A percentile compares a stretch with the other conserved stretches of the same genome.
phyloP scores from a whole-genome alignment of 2,797 vertebrate species.

The Prunella strophiata region DNA sequence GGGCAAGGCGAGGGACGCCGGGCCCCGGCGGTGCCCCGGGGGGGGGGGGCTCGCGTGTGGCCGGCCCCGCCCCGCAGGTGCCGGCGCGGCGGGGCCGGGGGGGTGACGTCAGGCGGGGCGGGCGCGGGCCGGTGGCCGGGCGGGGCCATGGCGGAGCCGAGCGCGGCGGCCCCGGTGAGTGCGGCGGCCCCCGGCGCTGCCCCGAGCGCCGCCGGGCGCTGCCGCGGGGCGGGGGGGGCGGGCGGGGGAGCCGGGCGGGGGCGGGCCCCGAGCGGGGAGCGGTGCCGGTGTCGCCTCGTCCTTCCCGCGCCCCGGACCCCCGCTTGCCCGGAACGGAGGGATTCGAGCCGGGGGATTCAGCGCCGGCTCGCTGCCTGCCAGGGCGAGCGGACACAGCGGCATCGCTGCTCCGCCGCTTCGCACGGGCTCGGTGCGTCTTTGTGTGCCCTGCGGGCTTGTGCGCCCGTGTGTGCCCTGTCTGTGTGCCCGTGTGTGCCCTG shows the following conservation, averaged over 20 bases:
- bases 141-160: background rate
- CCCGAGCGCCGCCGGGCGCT: background rate
- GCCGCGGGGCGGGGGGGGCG: background rate
- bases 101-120: slow-evolving; percentile 19
- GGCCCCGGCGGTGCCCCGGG: background rate
- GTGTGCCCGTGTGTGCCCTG: no score
- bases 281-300: background rate
- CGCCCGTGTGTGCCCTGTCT: background rate
- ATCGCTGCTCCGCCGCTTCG: fast-evolving
- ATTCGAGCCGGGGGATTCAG: background rate
- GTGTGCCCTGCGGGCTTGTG: background rate
- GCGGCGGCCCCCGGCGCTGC: background rate
- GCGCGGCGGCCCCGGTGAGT: background rate
- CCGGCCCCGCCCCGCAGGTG: background rate
- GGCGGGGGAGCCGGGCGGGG: background rate
- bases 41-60: background rate
- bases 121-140: slow-evolving; percentile 3
- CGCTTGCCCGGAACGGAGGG: background rate
- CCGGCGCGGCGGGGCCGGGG: background rate
- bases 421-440: background rate
- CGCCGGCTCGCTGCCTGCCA: background rate
- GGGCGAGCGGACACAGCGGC: fast-evolving
- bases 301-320: background rate
- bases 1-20: background rate
- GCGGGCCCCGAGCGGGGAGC: background rate